Conservation (phyloP, 2,797 vertebrate genomes). For the Malurus leucopterus region DNA sequence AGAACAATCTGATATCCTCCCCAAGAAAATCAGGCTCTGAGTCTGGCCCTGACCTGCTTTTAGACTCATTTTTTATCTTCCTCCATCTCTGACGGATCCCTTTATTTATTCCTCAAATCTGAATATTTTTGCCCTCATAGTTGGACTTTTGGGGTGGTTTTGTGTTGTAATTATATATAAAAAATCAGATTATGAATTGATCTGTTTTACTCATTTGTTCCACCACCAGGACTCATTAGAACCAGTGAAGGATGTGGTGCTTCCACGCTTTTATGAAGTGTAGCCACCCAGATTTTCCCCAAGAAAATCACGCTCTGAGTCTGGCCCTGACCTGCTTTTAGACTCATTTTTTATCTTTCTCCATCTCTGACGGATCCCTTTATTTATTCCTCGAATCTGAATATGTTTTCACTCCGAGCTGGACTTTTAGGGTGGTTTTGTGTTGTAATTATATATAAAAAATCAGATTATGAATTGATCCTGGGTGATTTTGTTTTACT, state of each 20-base stretch:
- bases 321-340: conserved; percentile 21
- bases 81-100: neutral
- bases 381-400: neutral
- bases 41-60: conserved; percentile 25
- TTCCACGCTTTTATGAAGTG: too few relatives aligned
- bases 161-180: neutral
- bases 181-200: neutral
- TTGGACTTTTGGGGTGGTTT: neutral
- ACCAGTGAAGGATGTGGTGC: too few relatives aligned
- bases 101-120: neutral
- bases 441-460: neutral
- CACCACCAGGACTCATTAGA: too few relatives aligned
- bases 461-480: neutral
- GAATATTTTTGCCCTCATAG: neutral
- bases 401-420: neutral
- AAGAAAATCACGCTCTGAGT: conserved; percentile 32
- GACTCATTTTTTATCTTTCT: neutral
- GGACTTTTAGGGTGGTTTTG: neutral
- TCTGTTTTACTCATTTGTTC: neutral
- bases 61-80: neutral
- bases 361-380: neutral
- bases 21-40: conserved; percentile 37
- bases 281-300: neutral
- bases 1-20: conserved; percentile 42
- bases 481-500: too few relatives aligned